Conservation (phyloP, 2,888 invertebrate species). For the Drosophila meridiana region DNA sequence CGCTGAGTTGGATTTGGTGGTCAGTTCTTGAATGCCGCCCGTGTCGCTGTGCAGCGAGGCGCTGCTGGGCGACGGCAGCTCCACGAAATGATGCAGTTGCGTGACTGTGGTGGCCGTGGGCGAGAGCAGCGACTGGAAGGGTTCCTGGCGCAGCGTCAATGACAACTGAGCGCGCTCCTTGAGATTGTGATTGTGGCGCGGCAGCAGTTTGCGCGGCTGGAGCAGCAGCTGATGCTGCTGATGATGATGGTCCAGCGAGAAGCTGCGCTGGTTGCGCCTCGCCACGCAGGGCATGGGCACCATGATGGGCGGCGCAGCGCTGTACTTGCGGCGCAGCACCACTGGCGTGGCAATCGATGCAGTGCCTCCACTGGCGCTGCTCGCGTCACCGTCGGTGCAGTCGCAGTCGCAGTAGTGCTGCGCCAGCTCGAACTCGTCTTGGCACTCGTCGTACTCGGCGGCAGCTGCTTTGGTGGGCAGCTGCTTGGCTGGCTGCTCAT, state of each 20-base stretch:
- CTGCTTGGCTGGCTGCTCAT: constrained; percentile 54
- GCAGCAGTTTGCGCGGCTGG: constrained; percentile 63
- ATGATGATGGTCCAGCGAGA: constrained; percentile 81
- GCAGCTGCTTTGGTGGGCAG: constrained; percentile 33
- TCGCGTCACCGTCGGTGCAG: constrained; percentile 80
- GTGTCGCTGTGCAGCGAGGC: constrained; percentile 84
- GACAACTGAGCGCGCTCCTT: constrained; percentile 82
- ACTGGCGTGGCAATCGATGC: constrained; percentile 69
- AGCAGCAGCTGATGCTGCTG: constrained; percentile 61
- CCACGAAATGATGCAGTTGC: constrained; percentile 82
- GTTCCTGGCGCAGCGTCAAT: constrained; percentile 83
- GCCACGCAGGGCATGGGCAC: constrained; percentile 71
- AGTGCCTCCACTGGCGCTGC: constrained; percentile 69
- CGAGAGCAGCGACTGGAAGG: constrained; percentile 83
- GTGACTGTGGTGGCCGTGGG: constrained; percentile 59
- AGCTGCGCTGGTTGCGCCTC: constrained; percentile 81
- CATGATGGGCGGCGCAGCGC: constrained; percentile 79
- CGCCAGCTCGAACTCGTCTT: constrained; percentile 80
- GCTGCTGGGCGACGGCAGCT: constrained; percentile 85
- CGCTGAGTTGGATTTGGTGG: constrained; percentile 85
- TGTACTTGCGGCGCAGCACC: constrained; percentile 82
- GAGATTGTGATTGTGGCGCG: constrained; percentile 50
- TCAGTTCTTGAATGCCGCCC: constrained; percentile 83
- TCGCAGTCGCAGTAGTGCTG: constrained; percentile 82
- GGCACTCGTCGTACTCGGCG: constrained; percentile 75